Evolutionary conservation across 2,113 vertebrate genomes (phyloP), one percentile per base, ranked within the genome.

Genomic region (Larimichthys polyactis): DNA sequence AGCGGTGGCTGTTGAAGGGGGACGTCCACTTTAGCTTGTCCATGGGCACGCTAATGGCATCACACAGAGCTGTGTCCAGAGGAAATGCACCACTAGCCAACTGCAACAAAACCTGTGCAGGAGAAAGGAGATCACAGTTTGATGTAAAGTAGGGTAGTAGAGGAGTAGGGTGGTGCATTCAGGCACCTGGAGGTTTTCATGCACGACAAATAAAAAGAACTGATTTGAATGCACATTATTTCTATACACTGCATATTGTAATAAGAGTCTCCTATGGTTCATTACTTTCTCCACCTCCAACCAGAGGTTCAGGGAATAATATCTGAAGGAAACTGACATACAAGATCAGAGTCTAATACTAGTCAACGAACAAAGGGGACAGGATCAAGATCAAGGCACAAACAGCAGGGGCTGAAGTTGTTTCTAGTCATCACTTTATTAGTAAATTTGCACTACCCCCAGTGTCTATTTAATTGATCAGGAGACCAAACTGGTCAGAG

Each of bases 21-120:
- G 98, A 99, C 0, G 96, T 97, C 97, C 98, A 96, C 92, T 96
- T 97, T 16, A 99, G 95, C 88, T 99, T 99, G 90, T 98, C 97
- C 96, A 98, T 96, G 82, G 97, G 97, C 81, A 99, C 96, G 9
- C 76, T 95, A 54, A 96, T 86, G 43, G 97, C 95, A 0, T 96
- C 76, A 0, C 96, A 99, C 90, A 99, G 96, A 62, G 96, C 95
- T 0, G 85, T 58, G 71, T 96, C 96, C 75, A 99, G 85, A 44
- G 95, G 89, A 46, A 99, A 99, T 10, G 97, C 97, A 27, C 98
- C 98, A 0, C 96, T 95, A 6, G 97, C 98, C 91, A 97, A 91
- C 95, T 99, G 98, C 87, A 99, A 93, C 71, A 96, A 96, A 6
- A 95, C 96, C 98, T 99, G 94, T 52, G 52, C 8, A 78, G 43